Evolutionary conservation across 30 jellyfish, hydroid and myxozoan species (phyloP).

Genomic region (Nemopilema nomurai): DNA sequence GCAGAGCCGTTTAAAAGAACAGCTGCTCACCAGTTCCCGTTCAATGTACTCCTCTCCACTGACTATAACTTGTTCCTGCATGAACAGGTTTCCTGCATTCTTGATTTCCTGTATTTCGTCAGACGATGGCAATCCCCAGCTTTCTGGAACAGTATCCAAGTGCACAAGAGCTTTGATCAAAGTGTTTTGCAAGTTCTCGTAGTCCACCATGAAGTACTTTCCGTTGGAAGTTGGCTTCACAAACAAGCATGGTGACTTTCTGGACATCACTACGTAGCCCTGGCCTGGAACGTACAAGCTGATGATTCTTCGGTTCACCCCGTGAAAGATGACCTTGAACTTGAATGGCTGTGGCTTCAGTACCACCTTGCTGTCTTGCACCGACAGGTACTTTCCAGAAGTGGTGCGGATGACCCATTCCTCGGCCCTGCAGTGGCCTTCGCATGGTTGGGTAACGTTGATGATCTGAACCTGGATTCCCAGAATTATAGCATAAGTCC

Average conservation of each 20-base stretch:
- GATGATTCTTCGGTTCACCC: constrained; percentile 55
- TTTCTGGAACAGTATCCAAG: constrained; percentile 22
- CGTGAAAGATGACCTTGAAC: constrained; percentile 67
- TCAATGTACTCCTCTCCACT: constrained; percentile 52
- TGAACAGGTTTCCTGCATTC: constrained; percentile 26
- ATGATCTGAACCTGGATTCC: constrained; percentile 34
- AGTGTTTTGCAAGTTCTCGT: constrained; percentile 31
- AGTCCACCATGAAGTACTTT: constrained; percentile 50
- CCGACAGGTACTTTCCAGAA: constrained; percentile 52
- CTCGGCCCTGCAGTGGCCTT: constrained; percentile 58
- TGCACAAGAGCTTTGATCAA: constrained; percentile 56
- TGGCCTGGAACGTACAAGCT: constrained; percentile 56
- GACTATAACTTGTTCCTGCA: constrained; percentile 51
- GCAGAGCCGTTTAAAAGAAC: not conserved
- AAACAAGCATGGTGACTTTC: constrained; percentile 47
- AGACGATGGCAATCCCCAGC: constrained; percentile 46
- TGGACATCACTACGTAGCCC: constrained; percentile 70
- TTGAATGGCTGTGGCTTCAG: constrained; percentile 42
- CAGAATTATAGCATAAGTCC: not conserved
- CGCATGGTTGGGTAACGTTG: constrained; percentile 64
- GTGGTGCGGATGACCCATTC: constrained; percentile 55
- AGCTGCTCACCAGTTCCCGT: constrained; percentile 30
- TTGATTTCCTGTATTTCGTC: constrained; percentile 42
- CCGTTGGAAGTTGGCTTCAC: constrained; percentile 35
- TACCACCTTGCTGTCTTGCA: constrained; percentile 34